A percentile compares a stretch with the other conserved stretches of the same genome.
phyloP scores from a whole-genome alignment of 2,797 vertebrate genomes.

The Syngnathus rostellatus region DNA sequence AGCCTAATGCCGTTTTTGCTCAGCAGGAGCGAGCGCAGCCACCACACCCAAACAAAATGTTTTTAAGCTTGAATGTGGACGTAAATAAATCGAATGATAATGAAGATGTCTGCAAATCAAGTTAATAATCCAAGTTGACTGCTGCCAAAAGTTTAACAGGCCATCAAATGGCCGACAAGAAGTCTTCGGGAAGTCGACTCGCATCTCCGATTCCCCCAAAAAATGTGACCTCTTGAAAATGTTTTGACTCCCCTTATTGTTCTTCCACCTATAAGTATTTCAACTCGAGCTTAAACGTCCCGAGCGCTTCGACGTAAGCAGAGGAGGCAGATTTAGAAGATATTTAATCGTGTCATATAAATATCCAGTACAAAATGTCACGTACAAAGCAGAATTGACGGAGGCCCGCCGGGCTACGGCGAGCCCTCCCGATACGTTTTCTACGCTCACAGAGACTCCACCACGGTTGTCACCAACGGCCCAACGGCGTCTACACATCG shows the following conservation, averaged over 20 bases:
- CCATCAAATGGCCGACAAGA: conserved; percentile 14
- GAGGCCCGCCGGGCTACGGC: conserved; percentile 41
- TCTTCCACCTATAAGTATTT: no score
- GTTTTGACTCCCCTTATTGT: no score
- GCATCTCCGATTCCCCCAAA: no score
- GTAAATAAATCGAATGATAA: neutral
- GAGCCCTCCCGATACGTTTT: conserved; percentile 41
- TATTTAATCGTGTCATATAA: conserved; percentile 94
- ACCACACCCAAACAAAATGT: neutral
- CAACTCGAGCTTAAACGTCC: no score
- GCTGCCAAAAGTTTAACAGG: neutral
- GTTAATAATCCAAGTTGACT: conserved; percentile 43
- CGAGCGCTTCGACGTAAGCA: neutral
- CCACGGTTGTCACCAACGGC: conserved; percentile 67
- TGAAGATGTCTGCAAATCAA: conserved; percentile 1
- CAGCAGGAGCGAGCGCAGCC: no score
- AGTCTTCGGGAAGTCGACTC: no score
- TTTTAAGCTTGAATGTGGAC: conserved; percentile 16
- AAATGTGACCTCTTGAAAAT: no score
- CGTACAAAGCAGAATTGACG: conserved; percentile 82
- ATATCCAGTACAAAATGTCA: conserved; percentile 97
- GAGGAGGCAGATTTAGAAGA: conserved; percentile 40
- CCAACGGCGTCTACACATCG: conserved; percentile 59
- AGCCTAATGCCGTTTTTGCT: no score
- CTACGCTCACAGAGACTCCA: conserved; percentile 54